Conservation (phyloP, 2,797 vertebrate species). For the Aulostomus chinensis region DNA sequence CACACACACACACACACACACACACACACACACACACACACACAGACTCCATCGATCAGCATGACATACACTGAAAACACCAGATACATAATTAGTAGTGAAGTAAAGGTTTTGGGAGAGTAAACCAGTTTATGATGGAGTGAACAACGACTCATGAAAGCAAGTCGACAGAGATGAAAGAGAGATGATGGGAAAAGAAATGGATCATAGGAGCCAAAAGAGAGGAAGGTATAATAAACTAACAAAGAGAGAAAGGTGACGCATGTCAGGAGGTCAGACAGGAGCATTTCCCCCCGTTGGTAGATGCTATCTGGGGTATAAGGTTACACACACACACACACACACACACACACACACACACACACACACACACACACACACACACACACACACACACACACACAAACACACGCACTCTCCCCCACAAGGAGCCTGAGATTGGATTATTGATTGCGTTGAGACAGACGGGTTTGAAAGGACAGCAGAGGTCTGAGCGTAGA, state of each 20-base stretch:
- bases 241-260: constrained; percentile 55
- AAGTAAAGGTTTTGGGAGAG: constrained; percentile 56
- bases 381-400: constrained; percentile 13
- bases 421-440: constrained; percentile 60
- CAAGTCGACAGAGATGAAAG: constrained; percentile 62
- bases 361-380: constrained; percentile 34
- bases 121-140: constrained; percentile 68
- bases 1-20: constrained; percentile 29
- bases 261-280: constrained; percentile 71
- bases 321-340: constrained; percentile 56
- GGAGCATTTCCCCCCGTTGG: constrained; percentile 58
- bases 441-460: constrained; percentile 72
- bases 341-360: constrained; percentile 22
- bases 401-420: constrained; percentile 26
- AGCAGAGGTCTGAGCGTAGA: constrained; percentile 49
- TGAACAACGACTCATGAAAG: constrained; percentile 62
- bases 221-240: constrained; percentile 35
- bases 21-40: constrained; percentile 16
- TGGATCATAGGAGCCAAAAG: constrained; percentile 47
- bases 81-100: constrained; percentile 71
- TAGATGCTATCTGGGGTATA: constrained; percentile 55
- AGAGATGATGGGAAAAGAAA: constrained; percentile 15
- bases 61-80: constrained; percentile 67
- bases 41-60: constrained; percentile 59
- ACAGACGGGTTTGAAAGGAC: constrained; percentile 61